Percentiles rank a stretch among this genome's conserved stretches.
Evolutionary conservation across 2,888 invertebrate species (phyloP).

Genomic region (Hetaerina titia): DNA sequence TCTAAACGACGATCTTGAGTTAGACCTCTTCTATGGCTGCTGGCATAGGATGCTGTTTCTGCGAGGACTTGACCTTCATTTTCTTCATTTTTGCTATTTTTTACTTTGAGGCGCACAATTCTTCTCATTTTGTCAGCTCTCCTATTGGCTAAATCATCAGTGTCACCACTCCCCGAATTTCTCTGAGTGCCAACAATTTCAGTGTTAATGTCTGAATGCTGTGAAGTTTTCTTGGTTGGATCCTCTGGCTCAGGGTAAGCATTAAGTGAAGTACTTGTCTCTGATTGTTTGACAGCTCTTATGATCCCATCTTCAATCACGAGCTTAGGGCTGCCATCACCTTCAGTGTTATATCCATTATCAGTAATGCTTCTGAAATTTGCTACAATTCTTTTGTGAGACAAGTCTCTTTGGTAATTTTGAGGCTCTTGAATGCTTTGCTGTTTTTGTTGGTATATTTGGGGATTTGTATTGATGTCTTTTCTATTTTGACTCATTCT

Average conservation of each 20-base stretch:
- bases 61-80: constrained; percentile 86
- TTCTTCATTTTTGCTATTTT: constrained; percentile 54
- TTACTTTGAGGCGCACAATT: background rate
- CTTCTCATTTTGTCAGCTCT: constrained; percentile 7
- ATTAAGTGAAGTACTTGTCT: background rate
- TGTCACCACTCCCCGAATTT: background rate
- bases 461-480: background rate
- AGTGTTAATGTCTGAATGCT: background rate
- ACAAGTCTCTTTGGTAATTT: background rate
- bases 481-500: background rate
- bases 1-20: constrained; percentile 17
- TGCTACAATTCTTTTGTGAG: background rate
- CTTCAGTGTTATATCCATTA: background rate
- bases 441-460: background rate
- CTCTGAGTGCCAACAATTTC: background rate
- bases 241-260: constrained; percentile 16
- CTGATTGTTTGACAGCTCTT: constrained; percentile 4
- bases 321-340: background rate
- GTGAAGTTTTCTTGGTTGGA: background rate
- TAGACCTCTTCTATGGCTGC: constrained; percentile 76
- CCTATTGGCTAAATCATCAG: constrained; percentile 18
- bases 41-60: constrained; percentile 87
- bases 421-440: background rate
- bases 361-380: constrained; percentile 23
- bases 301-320: constrained; percentile 1